Base-by-base conservation (phyloP, 2,888 invertebrate species). In the Alloscopus bannaensis region DNA sequence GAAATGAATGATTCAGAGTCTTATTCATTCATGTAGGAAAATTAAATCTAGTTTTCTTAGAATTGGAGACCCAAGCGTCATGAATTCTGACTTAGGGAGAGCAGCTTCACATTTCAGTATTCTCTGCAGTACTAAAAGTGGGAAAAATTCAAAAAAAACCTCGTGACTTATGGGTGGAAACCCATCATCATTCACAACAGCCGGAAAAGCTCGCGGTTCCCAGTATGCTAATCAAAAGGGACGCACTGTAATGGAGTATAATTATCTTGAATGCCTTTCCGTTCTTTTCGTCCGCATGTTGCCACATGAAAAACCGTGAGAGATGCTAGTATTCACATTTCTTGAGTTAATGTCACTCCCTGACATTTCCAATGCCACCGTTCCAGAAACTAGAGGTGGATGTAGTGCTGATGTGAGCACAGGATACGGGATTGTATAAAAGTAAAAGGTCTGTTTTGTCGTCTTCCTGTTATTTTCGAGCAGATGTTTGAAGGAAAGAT, bases 361-460 rank as follows among this genome's bases (percentile, higher is more conserved):
- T 77, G 77, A 77, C 69, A 77, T 77, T 77, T 18, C 77, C 69
- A 68, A 68, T 47, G n/a, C n/a, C n/a, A 36, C 42, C n/a, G 52
- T 36, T 29, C 28, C 42, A 55, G 22, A 36, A 26, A 42, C 36
- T 65, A 65, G 66, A 22, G 28, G 29, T 36, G n/a, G 1, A 47
- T 1, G 2, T 29, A 59, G 31, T 24, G 28, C 6, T 62, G 1
- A 36, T 3, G 22, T 22, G 2, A 31, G 20, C 11, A 29, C 24
- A 11, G 13, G 13, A 55, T 11, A 47, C 36, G n/a, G 2, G 42
- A 20, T 2, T 52, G 18, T 52, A 31, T 4, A 26, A 50, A 4
- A 28, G 16, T 64, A 29, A 42, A 31, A 57, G 57, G 69, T 57
- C 13, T 55, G 16, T 68, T 50, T 52, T 40, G 36, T 52, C 24